phyloP scores from a whole-genome alignment of 2,888 invertebrate species.

The Slavum lentiscoides region DNA sequence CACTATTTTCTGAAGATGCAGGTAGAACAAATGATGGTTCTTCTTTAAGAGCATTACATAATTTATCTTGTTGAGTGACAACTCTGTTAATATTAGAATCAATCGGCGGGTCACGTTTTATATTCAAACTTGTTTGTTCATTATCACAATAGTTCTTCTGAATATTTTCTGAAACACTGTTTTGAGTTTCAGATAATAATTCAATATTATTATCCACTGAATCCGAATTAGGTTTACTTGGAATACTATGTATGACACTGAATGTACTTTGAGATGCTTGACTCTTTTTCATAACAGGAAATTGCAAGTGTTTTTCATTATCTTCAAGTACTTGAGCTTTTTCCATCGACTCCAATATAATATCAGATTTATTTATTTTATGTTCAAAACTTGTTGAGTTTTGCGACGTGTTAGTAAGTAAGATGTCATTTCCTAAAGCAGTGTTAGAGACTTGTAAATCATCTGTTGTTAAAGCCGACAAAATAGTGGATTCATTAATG shows the following conservation, averaged over 20 bases:
- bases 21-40: neutral
- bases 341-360: slow-evolving; percentile 22
- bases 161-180: slow-evolving; percentile 14
- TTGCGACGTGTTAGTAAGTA: slow-evolving; percentile 21
- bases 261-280: slow-evolving; percentile 51
- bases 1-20: neutral
- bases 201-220: slow-evolving; percentile 1
- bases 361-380: slow-evolving; percentile 32
- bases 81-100: slow-evolving; percentile 10
- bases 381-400: slow-evolving; percentile 7
- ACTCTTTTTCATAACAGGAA: slow-evolving; percentile 58
- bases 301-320: slow-evolving; percentile 32
- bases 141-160: slow-evolving; percentile 12
- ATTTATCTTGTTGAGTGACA: slow-evolving; percentile 14
- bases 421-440: slow-evolving; percentile 26
- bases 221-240: slow-evolving; percentile 15
- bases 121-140: neutral
- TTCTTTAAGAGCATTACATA: neutral
- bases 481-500: slow-evolving; percentile 26
- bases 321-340: slow-evolving; percentile 40
- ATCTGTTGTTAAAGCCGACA: slow-evolving; percentile 25
- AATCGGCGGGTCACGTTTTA: neutral
- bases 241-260: slow-evolving; percentile 37
- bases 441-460: slow-evolving; percentile 16
- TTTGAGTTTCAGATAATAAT: slow-evolving; percentile 19